Conservation (phyloP, 2,113 vertebrate species). For the Gulo gulo region DNA sequence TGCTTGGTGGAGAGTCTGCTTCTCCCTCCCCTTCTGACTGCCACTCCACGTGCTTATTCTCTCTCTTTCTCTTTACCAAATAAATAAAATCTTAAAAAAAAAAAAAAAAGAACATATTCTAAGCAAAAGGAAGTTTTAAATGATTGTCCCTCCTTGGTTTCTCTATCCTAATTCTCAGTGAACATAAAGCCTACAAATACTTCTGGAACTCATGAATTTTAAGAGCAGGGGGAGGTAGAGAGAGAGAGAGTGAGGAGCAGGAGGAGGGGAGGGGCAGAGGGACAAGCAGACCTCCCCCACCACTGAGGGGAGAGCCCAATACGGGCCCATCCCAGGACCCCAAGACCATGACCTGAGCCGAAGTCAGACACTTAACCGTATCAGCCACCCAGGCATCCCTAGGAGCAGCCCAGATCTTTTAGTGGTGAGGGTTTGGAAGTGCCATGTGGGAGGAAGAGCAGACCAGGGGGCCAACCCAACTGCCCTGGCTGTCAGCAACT, state of each 20-base stretch:
- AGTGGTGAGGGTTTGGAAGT: neutral
- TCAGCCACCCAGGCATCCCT: neutral
- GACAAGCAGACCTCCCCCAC: neutral
- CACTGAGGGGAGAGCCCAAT: neutral
- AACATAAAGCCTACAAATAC: neutral
- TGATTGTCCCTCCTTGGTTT: conserved; percentile 1
- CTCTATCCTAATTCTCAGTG: neutral
- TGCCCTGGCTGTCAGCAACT: too few species aligned
- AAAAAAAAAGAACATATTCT: neutral
- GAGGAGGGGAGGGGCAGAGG: neutral
- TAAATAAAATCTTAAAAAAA: too few species aligned
- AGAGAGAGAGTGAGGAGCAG: neutral
- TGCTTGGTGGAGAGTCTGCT: too few species aligned
- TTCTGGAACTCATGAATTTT: neutral
- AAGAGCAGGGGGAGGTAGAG: neutral
- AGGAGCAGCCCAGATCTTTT: neutral
- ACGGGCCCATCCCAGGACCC: neutral
- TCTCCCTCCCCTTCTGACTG: too few species aligned
- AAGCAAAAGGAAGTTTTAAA: neutral
- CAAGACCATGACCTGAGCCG: neutral
- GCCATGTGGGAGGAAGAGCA: neutral
- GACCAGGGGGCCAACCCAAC: neutral
- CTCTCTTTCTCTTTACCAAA: neutral
- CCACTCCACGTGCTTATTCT: neutral
- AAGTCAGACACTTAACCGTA: neutral